Evolutionary conservation across 2,888 invertebrate species (phyloP).

Genomic region (Helobdella robusta): DNA sequence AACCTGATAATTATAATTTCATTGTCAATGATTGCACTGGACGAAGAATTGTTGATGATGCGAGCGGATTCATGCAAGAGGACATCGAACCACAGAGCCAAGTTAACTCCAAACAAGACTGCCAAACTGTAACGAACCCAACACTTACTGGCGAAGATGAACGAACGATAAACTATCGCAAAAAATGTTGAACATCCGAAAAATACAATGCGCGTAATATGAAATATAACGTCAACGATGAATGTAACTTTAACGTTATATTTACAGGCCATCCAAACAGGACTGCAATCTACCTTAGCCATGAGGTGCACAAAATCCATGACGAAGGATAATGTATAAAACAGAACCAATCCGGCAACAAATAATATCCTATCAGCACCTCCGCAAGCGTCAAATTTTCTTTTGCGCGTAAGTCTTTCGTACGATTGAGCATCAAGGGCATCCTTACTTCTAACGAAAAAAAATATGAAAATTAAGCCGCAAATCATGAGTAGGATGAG

Average conservation of each 20-base stretch:
- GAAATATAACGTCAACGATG: background rate
- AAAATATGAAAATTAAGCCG: background rate
- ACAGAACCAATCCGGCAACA: slow-evolving; percentile 6
- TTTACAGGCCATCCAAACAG: background rate
- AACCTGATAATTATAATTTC: too few relatives aligned
- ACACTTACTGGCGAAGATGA: background rate
- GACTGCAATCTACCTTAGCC: slow-evolving; percentile 3
- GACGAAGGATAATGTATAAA: slow-evolving; percentile 12
- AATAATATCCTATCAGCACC: background rate
- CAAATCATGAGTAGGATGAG: slow-evolving; percentile 7
- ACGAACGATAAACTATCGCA: background rate
- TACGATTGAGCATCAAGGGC: too few relatives aligned
- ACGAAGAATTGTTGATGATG: too few relatives aligned
- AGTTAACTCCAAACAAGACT: slow-evolving; percentile 5
- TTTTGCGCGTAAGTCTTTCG: background rate
- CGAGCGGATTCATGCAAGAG: slow-evolving; percentile 10
- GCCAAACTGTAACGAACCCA: background rate
- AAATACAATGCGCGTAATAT: background rate
- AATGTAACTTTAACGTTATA: background rate
- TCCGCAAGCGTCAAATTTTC: background rate
- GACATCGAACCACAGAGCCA: slow-evolving; percentile 18
- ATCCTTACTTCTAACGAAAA: background rate
- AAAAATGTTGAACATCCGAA: slow-evolving; percentile 8
- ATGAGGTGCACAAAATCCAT: slow-evolving; percentile 6
- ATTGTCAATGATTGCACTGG: too few relatives aligned